phyloP scores from a whole-genome alignment of 2,888 invertebrate species.

The Leucophenga montana region DNA sequence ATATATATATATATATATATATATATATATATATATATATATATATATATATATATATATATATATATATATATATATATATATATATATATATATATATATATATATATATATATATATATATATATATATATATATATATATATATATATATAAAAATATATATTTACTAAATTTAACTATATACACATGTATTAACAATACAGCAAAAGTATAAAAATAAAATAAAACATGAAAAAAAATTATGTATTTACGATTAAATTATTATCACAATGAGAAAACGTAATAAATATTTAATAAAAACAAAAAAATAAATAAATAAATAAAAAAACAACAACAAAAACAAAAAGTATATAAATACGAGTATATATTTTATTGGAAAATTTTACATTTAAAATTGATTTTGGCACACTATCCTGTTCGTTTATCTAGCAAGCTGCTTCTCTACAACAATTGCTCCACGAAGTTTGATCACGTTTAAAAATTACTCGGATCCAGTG shows the following conservation, averaged over 20 bases:
- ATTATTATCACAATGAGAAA: conserved; percentile 65
- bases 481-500: too few relatives aligned
- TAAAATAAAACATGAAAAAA: conserved; percentile 25
- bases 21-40: conserved; percentile 57
- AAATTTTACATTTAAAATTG: too few relatives aligned
- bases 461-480: too few relatives aligned
- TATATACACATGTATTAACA: conserved; percentile 58
- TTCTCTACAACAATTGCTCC: too few relatives aligned
- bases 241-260: conserved; percentile 62
- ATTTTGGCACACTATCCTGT: too few relatives aligned
- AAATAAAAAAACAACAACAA: too few relatives aligned
- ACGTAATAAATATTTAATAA: conserved; percentile 42
- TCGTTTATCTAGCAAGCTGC: too few relatives aligned
- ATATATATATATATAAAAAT: conserved; percentile 48
- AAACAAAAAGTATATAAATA: too few relatives aligned
- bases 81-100: conserved; percentile 41
- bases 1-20: conserved; percentile 56
- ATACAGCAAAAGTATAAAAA: conserved; percentile 47
- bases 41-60: conserved; percentile 55
- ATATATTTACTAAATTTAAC: conserved; percentile 56
- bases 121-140: conserved; percentile 33
- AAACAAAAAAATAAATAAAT: conserved; percentile 40
- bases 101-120: conserved; percentile 41
- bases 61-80: conserved; percentile 32
- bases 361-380: too few relatives aligned